phyloP scores from a whole-genome alignment of 2,113 vertebrate genomes.

The Periophthalmus modestus region DNA sequence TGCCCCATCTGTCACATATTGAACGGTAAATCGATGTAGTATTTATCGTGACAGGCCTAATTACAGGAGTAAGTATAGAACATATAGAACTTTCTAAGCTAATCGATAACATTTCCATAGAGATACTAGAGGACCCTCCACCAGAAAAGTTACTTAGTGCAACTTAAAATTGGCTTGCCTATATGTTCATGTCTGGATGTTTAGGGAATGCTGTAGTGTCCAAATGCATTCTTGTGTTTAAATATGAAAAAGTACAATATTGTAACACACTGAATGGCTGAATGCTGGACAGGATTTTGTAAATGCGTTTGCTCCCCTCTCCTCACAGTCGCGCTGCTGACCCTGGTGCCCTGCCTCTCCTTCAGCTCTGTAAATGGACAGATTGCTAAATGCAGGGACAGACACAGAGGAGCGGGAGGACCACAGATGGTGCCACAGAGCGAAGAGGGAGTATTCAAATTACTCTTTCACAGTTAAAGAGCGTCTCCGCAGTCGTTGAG shows the following conservation, averaged over 20 bases:
- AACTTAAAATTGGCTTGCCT: too few species aligned
- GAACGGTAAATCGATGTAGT: too few species aligned
- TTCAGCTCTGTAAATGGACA: conserved; percentile 32
- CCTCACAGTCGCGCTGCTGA: neutral
- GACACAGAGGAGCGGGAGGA: conserved; percentile 37
- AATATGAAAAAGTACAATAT: neutral
- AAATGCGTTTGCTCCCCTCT: neutral
- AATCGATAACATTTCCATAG: too few species aligned
- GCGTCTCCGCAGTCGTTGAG: conserved; percentile 41
- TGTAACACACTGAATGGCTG: neutral
- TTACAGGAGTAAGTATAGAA: too few species aligned
- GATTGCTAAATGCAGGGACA: conserved; percentile 39
- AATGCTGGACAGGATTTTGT: neutral
- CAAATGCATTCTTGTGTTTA: neutral
- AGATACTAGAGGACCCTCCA: too few species aligned
- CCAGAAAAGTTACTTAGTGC: too few species aligned
- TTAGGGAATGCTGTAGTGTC: neutral
- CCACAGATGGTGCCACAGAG: conserved; percentile 59
- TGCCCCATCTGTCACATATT: too few species aligned
- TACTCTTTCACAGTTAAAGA: conserved; percentile 53
- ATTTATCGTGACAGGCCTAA: too few species aligned
- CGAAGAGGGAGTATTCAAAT: conserved; percentile 63
- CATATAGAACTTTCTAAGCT: too few species aligned
- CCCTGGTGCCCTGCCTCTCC: conserved; percentile 10
- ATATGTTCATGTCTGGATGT: neutral